Percentiles rank a stretch among this genome's conserved stretches.
Conservation (phyloP, 2,113 vertebrate species). For the Cyphomyrus discorhynchus region DNA sequence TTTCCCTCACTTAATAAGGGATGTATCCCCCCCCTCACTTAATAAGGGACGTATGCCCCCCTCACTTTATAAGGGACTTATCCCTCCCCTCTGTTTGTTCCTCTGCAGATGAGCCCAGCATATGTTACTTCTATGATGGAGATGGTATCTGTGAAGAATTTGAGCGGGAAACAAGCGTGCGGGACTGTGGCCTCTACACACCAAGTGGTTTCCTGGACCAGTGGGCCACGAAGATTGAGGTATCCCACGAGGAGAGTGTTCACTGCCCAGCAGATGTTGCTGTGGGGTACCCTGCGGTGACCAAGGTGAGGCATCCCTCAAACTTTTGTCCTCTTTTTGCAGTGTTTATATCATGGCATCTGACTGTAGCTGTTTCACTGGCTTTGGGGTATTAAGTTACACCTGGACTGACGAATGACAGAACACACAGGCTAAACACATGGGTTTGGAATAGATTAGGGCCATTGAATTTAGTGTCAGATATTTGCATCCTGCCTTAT, state of each 20-base stretch:
- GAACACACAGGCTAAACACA: neutral
- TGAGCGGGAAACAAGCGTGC: conserved; percentile 85
- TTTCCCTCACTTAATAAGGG: neutral
- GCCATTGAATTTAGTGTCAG: neutral
- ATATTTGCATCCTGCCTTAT: neutral
- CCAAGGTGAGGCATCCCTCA: conserved; percentile 69
- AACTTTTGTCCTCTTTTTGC: neutral
- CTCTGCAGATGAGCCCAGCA: conserved; percentile 81
- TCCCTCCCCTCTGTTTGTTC: neutral
- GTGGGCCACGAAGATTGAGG: conserved; percentile 82
- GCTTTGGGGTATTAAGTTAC: neutral
- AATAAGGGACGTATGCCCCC: no score
- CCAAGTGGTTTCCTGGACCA: conserved; percentile 91
- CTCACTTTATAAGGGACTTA: neutral
- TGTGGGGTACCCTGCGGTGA: conserved; percentile 85
- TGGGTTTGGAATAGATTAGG: neutral
- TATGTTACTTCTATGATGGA: conserved; percentile 92
- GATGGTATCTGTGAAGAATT: conserved; percentile 97
- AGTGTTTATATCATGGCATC: neutral
- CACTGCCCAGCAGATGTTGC: conserved; percentile 88
- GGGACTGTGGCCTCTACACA: conserved; percentile 91
- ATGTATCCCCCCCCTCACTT: no score
- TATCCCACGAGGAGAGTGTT: conserved; percentile 81
- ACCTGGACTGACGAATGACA: neutral
- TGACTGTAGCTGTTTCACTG: neutral